Base-by-base conservation (phyloP, 2,888 invertebrate genomes). In the Leptogaster cylindrica region DNA sequence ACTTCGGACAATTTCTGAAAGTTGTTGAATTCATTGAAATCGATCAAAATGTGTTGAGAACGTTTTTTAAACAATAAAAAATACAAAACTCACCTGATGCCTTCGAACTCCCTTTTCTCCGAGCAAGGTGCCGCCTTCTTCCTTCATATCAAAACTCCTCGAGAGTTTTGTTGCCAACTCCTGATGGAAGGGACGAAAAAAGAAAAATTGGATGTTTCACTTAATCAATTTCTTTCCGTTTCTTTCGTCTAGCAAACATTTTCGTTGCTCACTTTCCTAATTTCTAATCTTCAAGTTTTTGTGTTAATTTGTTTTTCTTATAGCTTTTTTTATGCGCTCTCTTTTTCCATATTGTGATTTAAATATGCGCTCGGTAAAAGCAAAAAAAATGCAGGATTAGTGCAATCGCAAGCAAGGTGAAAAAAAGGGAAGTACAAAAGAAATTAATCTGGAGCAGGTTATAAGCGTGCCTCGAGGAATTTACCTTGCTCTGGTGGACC, bases 141-240 rank as follows among this genome's bases (percentile, higher is more conserved):
- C 92, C 82, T 92, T 92, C 91, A 92, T 91, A 83, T 92, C 92
- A 84, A 91, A 92, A 83, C 91, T 92, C 78, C 92, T 85, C 73
- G 92, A 92, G 75, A 92, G 83, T 83, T 92, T 92, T 84, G 92
- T 91, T 77, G 91, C 92, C 83, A 92, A 84, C 84, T 92, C 92
- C 92, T 92, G 46, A 25, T 23, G 46, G 23, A 16, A 8, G 16
- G 23, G 46, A 46, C 46, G n/a, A n/a, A 86, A 71, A 46, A 5
- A 6, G 46, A 8, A 16, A 5, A 46, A 12, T 20, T 20, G 46
- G n/a, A 46, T 18, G 2, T 63, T 63, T 36, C 63, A 64, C 28
- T 48, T 48, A 28, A 64, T 33, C 31, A 10, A 18, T 12, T 64
- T 64, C 20, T 58, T 41, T 31, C 23, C 23, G 58, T n/a, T 27